Evolutionary conservation across 2,113 vertebrate genomes (phyloP), one percentile per base, ranked within the genome.

Genomic region (Gallinago media): DNA sequence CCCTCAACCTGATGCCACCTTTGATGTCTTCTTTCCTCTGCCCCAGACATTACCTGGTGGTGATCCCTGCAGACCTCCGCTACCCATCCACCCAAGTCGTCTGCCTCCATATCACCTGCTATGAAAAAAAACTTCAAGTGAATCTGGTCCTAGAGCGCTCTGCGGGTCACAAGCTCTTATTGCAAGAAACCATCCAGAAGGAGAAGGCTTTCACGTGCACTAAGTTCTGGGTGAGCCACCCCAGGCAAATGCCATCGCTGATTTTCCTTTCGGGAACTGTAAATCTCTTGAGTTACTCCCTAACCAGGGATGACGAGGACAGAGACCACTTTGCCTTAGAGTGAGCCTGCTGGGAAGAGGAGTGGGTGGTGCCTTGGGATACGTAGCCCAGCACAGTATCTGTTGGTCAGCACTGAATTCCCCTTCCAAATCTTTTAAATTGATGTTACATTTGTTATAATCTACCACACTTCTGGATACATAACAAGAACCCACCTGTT

Each of bases 51-150:
- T 97, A 97, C 59, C 38, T 97, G 54, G 73, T 95, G 58, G 95
- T 95, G 61, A 58, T 97, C 42, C 96, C 97, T 85, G 97, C 94
- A 15, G 77, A 92, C 56, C 88, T 97, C 50, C 81, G 1, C 65
- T 96, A 92, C 65, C 75, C 93, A 2, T 97, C 96, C 56, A 89
- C 61, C 13, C 96, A 97, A 49, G 81, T 74, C 56, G 84, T 76
- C 74, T 97, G 97, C 36, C 88, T 97, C 42, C 96, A 97, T 19
- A 72, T 96, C 65, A 95, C 83, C 88, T 96, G 94, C 15, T 84
- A 94, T 4, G 73, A 90, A 15, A 40, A 17, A 75, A 95, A 94
- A 50, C 13, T 96, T 61, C 91, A 92, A 49, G 86, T 88, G n/a
- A 96, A 47, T 7, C 56, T 97, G 52, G 22, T 88, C 47, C 88